Conservation (phyloP, 2,113 vertebrate genomes). For the Prionailurus viverrinus region DNA sequence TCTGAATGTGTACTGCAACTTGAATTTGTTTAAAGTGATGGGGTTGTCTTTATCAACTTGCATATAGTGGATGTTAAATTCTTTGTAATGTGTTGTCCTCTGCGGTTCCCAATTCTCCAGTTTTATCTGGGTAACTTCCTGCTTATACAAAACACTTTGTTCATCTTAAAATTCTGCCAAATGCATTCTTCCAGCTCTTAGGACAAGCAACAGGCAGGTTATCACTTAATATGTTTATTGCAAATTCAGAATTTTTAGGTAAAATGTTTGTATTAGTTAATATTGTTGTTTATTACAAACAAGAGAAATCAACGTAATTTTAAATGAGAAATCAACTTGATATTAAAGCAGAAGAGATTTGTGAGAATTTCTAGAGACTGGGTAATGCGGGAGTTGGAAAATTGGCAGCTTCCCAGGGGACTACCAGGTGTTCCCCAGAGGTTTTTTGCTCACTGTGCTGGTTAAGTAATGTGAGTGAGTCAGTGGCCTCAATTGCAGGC, state of each 20-base stretch:
- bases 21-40: neutral
- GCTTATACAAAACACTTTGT: neutral
- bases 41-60: neutral
- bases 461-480: neutral
- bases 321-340: neutral
- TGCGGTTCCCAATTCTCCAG: neutral
- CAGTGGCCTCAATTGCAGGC: neutral
- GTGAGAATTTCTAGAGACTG: neutral
- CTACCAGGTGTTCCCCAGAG: accelerated
- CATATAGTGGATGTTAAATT: neutral
- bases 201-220: neutral
- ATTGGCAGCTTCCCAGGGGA: neutral
- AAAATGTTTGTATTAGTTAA: neutral
- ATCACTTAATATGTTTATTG: neutral
- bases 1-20: neutral
- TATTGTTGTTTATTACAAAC: neutral
- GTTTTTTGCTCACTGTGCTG: neutral
- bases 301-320: slow-evolving; percentile 30
- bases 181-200: neutral
- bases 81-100: neutral
- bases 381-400: neutral
- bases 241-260: neutral
- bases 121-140: neutral
- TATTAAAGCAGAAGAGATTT: neutral
- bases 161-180: neutral